Base-by-base conservation (phyloP, 2,888 invertebrate species). In the Metalampra italica region DNA sequence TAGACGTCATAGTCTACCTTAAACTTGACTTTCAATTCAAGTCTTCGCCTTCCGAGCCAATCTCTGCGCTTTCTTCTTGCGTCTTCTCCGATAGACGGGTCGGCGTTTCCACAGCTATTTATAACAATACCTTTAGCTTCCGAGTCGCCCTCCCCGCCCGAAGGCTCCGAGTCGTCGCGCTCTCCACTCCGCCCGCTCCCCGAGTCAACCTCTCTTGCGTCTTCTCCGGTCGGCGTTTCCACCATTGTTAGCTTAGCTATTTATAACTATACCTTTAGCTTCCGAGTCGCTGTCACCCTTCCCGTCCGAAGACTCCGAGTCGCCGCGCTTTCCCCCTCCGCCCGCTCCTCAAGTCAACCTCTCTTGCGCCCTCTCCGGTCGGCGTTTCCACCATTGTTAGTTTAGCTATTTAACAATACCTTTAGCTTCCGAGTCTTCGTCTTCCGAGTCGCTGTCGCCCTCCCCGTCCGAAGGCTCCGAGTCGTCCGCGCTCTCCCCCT, bases 401-500 rank as follows among this genome's bases (percentile, higher is more conserved):
- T 22, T 22, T 3, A 22, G 11, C 32, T 32, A 9, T 11, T 8
- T 32, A 30, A 7, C 29, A 38, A 1, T 46, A 46, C 46, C 46
- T 13, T 87, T 90, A 59, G 91, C 91, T 68, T 93, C 93, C 1
- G 91, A 90, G 62, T 92, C 93, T 0, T 92, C 92, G 46, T 91
- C 69, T 45, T 91, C 91, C 12, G 90, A 91, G 8, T 92, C 92
- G 1, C 67, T 71, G 40, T 92, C 92, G 0, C 90, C 91, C 29
- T 91, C 91, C 8, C 90, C 91, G 36, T 91, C 91, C 4, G 86
- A 84, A n/a, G 85, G 87, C 38, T 91, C 91, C 12, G 89, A 89
- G 54, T 91, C 91, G 38, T 90, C 90, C 1, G 91, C 90, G 46
- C 91, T 90, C 68, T 91, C 91, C 0, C 87, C 90, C 64, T 90